phyloP scores from a whole-genome alignment of 2,888 invertebrate genomes.

The Quadroppia sp. region DNA sequence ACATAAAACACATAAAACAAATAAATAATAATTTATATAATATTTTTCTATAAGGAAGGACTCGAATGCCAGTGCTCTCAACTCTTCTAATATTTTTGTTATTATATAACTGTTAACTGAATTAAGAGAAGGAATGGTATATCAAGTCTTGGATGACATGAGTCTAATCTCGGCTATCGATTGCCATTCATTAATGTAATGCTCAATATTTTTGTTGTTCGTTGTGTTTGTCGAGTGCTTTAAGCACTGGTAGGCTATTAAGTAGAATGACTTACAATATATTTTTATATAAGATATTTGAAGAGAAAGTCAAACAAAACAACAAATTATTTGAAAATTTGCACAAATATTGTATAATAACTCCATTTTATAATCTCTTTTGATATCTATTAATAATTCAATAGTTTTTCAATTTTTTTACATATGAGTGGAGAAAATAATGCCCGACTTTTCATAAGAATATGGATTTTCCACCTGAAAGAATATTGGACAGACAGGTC shows the following conservation, averaged over 20 bases:
- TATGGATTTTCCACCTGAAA: neutral
- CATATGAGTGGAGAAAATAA: neutral
- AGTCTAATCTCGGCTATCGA: conserved; percentile 31
- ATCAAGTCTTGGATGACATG: neutral
- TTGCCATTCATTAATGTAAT: conserved; percentile 22
- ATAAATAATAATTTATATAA: conserved; percentile 4
- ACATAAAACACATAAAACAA: conserved; percentile 33
- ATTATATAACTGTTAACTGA: neutral
- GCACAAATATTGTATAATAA: too few species aligned
- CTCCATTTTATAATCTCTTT: conserved; percentile 8
- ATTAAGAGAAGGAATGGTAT: conserved; percentile 2
- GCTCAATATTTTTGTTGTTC: neutral
- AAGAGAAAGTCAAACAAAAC: too few species aligned
- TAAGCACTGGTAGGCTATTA: too few species aligned
- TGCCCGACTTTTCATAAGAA: conserved; percentile 4
- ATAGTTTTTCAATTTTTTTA: neutral
- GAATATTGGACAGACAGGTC: conserved; percentile 9
- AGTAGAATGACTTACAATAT: too few species aligned
- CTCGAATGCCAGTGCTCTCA: too few species aligned
- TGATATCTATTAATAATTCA: conserved; percentile 12
- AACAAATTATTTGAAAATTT: too few species aligned
- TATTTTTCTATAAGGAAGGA: too few species aligned
- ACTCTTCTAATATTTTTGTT: too few species aligned
- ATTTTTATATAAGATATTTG: too few species aligned
- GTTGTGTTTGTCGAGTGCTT: neutral